Conservation (phyloP, 2,797 vertebrate species). For the Oryzias sinensis region DNA sequence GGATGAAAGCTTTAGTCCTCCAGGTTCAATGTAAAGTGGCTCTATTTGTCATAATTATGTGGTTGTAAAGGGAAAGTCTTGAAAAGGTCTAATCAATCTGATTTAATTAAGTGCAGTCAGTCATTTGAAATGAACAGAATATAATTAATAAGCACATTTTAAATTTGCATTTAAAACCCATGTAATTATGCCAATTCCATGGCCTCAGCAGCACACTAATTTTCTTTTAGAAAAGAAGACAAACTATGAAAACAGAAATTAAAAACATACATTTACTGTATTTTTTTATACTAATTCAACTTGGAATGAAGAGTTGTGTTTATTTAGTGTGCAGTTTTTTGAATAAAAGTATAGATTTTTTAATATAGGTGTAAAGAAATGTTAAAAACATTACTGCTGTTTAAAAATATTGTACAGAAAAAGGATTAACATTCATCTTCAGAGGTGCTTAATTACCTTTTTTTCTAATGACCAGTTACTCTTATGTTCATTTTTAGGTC, state of each 20-base stretch:
- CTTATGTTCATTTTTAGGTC: no score
- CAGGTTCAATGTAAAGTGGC: constrained; percentile 76
- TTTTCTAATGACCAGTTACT: no score
- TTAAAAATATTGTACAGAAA: no score
- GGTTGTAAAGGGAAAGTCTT: constrained; percentile 81
- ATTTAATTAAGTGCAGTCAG: constrained; percentile 88
- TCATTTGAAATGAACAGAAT: constrained; percentile 85
- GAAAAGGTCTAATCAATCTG: constrained; percentile 87
- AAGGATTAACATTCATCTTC: no score
- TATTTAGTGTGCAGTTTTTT: constrained; percentile 8
- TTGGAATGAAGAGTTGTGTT: constrained; percentile 16
- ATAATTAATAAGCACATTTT: constrained; percentile 86
- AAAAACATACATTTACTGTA: constrained; percentile 36
- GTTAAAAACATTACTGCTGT: constrained; percentile 3
- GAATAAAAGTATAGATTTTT: constrained; percentile 4
- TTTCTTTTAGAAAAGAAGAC: constrained; percentile 41
- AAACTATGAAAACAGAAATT: constrained; percentile 31
- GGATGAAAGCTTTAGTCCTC: constrained; percentile 58
- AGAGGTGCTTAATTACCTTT: no score
- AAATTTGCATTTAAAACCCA: constrained; percentile 82
- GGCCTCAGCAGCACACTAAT: constrained; percentile 63
- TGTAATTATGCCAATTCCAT: constrained; percentile 82
- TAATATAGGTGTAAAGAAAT: constrained; percentile 4
- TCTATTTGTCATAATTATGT: constrained; percentile 86
- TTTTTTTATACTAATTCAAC: constrained; percentile 40